A percentile compares a stretch with the other conserved stretches of the same genome.
These are phyloP conservation scores for Reinhardtius hippoglossoides DNA, from an alignment of 2,113 vertebrate species.

Conservation along the genomic window DNA sequence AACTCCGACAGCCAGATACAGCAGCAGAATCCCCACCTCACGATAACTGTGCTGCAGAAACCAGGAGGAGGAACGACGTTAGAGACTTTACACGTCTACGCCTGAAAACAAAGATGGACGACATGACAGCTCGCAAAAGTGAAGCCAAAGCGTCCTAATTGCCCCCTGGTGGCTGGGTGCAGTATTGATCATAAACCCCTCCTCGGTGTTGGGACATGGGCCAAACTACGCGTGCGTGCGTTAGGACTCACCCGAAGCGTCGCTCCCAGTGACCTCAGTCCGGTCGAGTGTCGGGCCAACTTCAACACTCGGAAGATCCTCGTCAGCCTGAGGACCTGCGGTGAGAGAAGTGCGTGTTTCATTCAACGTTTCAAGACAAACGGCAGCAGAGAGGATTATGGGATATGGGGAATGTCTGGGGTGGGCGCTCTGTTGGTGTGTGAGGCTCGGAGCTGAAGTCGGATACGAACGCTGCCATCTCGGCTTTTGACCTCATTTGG, in stretches of 20 bases:
- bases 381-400: not conserved
- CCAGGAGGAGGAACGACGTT: not conserved
- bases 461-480: no score
- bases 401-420: no score
- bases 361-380: not conserved
- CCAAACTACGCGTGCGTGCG: no score
- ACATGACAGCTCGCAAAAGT: no score
- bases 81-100: not conserved
- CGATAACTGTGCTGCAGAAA: conserved; percentile 94
- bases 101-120: no score
- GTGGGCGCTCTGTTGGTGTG: no score
- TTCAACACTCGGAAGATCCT: conserved; percentile 97
- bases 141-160: no score
- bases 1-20: conserved; percentile 95
- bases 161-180: no score
- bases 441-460: no score
- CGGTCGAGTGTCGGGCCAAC: conserved; percentile 95
- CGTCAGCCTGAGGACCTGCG: conserved; percentile 92
- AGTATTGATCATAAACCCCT: no score
- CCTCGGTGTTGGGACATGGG: no score
- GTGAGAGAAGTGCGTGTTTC: not conserved
- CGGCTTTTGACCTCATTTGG: no score
- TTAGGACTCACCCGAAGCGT: conserved; percentile 89
- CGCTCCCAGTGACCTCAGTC: conserved; percentile 93
- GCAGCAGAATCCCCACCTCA: conserved; percentile 94